Evolutionary conservation across 2,113 vertebrate genomes (phyloP).

Genomic region (Chamaetylas fuelleborni): DNA sequence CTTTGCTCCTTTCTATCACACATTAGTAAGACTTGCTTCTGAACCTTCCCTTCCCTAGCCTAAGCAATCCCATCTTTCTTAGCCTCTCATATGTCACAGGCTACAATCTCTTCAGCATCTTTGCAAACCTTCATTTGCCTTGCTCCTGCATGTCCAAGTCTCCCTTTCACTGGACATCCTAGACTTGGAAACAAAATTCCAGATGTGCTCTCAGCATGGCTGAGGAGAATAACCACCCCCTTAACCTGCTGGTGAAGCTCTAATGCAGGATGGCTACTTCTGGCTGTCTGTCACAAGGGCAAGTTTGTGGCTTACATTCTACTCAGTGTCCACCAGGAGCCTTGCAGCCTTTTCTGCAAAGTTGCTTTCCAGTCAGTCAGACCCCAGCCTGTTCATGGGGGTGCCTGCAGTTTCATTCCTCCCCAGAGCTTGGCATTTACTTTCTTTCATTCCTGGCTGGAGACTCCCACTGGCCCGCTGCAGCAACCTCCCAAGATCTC

Average conservation of each 20-base stretch:
- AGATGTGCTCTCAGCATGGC: background rate
- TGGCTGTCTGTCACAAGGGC: background rate
- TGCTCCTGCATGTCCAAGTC: background rate
- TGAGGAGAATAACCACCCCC: background rate
- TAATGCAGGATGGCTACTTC: background rate
- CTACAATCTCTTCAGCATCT: background rate
- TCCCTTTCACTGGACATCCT: background rate
- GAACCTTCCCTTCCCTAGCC: background rate
- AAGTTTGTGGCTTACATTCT: background rate
- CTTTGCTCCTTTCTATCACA: background rate
- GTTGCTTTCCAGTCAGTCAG: background rate
- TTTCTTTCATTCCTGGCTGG: background rate
- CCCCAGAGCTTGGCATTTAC: background rate
- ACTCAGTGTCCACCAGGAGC: fast-evolving
- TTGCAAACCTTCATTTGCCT: background rate
- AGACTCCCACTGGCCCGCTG: background rate
- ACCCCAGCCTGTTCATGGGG: too few species aligned
- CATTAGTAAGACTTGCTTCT: background rate
- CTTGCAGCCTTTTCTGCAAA: background rate
- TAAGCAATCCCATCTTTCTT: background rate
- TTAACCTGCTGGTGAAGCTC: background rate
- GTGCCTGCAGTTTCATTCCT: background rate
- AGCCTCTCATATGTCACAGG: background rate
- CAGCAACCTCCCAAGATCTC: background rate
- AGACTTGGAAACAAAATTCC: background rate